Conservation (phyloP, 2,888 invertebrate genomes). For the Muscina levida region DNA sequence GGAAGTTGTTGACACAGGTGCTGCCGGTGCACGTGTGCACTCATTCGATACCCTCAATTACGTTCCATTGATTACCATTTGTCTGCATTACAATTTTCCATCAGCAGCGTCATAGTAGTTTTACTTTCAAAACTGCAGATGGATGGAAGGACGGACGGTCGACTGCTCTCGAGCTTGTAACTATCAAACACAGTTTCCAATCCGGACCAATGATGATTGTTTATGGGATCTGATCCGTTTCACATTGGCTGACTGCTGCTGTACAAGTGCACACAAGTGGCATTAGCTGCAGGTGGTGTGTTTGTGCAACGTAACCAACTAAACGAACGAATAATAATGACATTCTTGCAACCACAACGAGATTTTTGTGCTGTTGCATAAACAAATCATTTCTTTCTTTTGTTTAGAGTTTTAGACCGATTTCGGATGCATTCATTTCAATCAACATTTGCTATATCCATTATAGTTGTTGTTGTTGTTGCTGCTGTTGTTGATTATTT, state of each 20-base stretch:
- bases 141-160: neutral
- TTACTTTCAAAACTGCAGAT: neutral
- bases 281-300: constrained; percentile 22
- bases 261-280: neutral
- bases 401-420: neutral
- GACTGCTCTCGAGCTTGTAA: neutral
- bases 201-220: constrained; percentile 8
- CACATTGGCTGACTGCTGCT: neutral
- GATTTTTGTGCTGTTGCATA: constrained; percentile 15
- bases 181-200: constrained; percentile 13
- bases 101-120: neutral
- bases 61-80: neutral
- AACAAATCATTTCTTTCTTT: constrained; percentile 26
- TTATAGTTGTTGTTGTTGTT: constrained; percentile 15
- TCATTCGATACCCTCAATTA: neutral
- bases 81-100: neutral
- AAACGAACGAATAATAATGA: constrained; percentile 20
- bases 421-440: constrained; percentile 26
- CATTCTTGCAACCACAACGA: constrained; percentile 27
- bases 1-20: constrained; percentile 9
- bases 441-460: constrained; percentile 11
- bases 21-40: constrained; percentile 5
- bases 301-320: constrained; percentile 16
- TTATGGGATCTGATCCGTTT: neutral
- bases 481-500: constrained; percentile 19